A percentile compares a stretch with the other conserved stretches of the same genome.
Conservation (phyloP, 2,113 vertebrate species). For the Siniperca chuatsi region DNA sequence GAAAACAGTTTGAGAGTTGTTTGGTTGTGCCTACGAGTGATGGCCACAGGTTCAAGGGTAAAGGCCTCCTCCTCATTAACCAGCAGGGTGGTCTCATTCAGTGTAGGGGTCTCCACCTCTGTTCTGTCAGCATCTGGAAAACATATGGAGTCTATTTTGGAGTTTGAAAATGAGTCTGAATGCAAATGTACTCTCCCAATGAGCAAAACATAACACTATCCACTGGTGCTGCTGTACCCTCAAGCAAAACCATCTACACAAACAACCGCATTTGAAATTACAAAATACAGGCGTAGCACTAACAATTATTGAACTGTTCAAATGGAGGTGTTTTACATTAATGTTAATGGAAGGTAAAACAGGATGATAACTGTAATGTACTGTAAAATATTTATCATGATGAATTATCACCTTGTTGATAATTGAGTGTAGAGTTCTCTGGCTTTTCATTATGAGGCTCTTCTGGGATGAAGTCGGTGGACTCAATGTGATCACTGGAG, state of each 20-base stretch:
- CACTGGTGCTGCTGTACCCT: background rate
- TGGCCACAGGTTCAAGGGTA: constrained; percentile 78
- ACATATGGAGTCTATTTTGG: constrained; percentile 2
- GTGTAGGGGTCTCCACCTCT: background rate
- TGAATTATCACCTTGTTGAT: constrained; percentile 40
- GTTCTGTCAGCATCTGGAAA: constrained; percentile 41
- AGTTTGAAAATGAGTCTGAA: background rate
- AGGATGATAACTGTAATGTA: background rate
- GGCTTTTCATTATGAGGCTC: constrained; percentile 41
- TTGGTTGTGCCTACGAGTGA: constrained; percentile 71
- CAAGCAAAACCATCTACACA: background rate
- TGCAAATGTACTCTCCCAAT: background rate
- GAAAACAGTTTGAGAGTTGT: background rate
- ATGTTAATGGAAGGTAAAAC: background rate
- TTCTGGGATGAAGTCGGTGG: constrained; percentile 33
- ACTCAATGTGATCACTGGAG: constrained; percentile 49
- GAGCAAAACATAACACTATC: background rate
- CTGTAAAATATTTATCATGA: background rate
- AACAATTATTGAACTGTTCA: background rate
- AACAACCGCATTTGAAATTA: background rate
- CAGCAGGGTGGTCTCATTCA: constrained; percentile 68
- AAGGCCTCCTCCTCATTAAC: constrained; percentile 71
- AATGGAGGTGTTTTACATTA: background rate
- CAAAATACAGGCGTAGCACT: background rate
- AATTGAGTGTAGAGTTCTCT: constrained; percentile 8